Conservation (phyloP, 2,888 invertebrate genomes). For the Diogma glabrata region DNA sequence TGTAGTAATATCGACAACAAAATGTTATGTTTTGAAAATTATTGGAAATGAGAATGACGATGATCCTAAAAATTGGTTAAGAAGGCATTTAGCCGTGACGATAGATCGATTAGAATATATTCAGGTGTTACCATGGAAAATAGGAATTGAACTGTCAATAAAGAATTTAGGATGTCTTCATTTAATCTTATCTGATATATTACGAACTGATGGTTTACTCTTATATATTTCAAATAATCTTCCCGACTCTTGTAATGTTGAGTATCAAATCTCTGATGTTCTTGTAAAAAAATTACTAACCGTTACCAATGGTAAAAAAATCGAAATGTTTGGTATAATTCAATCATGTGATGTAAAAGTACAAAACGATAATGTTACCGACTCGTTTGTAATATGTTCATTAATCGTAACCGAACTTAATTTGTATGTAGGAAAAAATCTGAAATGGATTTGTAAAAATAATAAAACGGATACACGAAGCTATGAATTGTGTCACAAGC, state of each 20-base stretch:
- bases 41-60: constrained; percentile 39
- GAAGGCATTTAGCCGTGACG: constrained; percentile 37
- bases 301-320: constrained; percentile 26
- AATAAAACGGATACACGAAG: constrained; percentile 22
- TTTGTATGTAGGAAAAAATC: constrained; percentile 36
- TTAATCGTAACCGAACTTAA: constrained; percentile 34
- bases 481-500: too few species aligned
- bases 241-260: constrained; percentile 33
- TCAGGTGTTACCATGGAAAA: constrained; percentile 43
- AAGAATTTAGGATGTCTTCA: constrained; percentile 32
- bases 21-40: constrained; percentile 41
- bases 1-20: constrained; percentile 41
- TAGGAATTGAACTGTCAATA: constrained; percentile 39
- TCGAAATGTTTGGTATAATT: constrained; percentile 37
- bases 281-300: constrained; percentile 29
- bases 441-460: constrained; percentile 38
- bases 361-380: constrained; percentile 24
- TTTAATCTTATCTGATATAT: constrained; percentile 40
- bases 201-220: constrained; percentile 40
- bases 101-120: constrained; percentile 38
- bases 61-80: constrained; percentile 42
- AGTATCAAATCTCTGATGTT: constrained; percentile 31
- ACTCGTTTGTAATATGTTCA: constrained; percentile 25
- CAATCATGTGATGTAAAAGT: constrained; percentile 33
- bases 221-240: constrained; percentile 39